These are phyloP conservation scores for Synanceia verrucosa DNA, from an alignment of 2,797 vertebrate species.

Conservation along the genomic window DNA sequence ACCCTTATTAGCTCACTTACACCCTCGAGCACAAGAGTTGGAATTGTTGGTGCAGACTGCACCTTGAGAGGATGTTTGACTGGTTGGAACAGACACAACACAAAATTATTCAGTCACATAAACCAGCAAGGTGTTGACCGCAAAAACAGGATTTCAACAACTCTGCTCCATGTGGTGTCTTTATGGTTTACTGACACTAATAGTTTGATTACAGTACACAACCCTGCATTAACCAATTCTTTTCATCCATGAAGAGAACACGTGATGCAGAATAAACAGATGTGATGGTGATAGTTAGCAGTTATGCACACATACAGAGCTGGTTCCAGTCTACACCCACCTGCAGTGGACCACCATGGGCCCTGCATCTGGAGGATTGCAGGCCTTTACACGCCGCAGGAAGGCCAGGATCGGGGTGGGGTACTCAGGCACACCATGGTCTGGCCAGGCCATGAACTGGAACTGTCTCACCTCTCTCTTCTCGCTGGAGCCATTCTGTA, in stretches of 20 bases:
- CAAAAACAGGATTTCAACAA: constrained; percentile 9
- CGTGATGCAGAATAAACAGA: neutral
- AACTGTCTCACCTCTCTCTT: constrained; percentile 95
- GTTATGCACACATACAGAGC: neutral
- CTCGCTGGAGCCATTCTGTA: constrained; percentile 93
- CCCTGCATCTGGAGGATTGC: constrained; percentile 92
- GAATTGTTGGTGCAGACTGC: constrained; percentile 1
- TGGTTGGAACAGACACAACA: neutral
- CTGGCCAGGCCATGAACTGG: constrained; percentile 98
- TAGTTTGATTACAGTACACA: constrained; percentile 9
- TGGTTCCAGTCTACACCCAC: constrained; percentile 66
- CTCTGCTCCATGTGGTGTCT: neutral
- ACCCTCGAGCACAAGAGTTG: neutral
- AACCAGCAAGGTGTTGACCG: neutral
- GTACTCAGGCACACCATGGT: constrained; percentile 95
- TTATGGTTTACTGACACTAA: neutral
- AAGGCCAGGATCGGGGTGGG: constrained; percentile 95
- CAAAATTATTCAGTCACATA: neutral
- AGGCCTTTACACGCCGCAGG: constrained; percentile 92
- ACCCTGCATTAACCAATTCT: neutral
- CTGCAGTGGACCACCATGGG: constrained; percentile 98
- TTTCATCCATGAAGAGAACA: neutral
- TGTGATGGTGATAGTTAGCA: neutral
- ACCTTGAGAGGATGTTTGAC: neutral
- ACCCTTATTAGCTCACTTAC: constrained; percentile 3